phyloP scores from a whole-genome alignment of 2,797 vertebrate species.

The Platalea minor region DNA sequence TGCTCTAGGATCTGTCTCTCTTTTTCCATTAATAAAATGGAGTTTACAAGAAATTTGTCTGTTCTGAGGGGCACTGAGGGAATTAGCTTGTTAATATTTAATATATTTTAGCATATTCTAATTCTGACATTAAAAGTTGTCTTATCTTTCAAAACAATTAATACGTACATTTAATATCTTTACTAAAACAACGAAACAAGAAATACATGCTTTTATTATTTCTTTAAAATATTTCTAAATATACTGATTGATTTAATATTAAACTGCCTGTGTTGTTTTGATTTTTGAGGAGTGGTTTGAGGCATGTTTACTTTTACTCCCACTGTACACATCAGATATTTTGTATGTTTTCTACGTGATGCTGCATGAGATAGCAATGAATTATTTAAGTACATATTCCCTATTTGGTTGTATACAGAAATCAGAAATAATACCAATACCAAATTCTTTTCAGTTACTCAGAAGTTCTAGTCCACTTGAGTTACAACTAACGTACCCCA shows the following conservation, averaged over 20 bases:
- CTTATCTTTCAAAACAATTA: neutral
- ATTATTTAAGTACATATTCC: neutral
- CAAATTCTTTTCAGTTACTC: neutral
- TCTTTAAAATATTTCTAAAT: neutral
- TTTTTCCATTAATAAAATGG: neutral
- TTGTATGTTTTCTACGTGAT: neutral
- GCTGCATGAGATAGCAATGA: neutral
- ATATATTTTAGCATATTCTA: neutral
- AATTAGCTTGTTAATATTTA: neutral
- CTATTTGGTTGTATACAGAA: neutral
- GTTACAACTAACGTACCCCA: neutral
- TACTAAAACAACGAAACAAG: neutral
- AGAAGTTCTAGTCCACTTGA: neutral
- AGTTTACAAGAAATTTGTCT: neutral
- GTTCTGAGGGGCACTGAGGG: neutral
- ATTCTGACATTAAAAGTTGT: neutral
- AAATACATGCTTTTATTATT: neutral
- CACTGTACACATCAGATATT: neutral
- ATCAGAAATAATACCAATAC: neutral
- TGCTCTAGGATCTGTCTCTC: neutral
- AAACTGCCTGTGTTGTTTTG: neutral
- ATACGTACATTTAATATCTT: neutral
- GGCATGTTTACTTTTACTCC: neutral
- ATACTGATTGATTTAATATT: neutral
- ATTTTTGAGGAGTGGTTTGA: neutral